A percentile compares a stretch with the other conserved stretches of the same genome.
These are phyloP conservation scores for Ypsolopha sequella DNA, from an alignment of 2,888 invertebrate species.

Conservation along the genomic window DNA sequence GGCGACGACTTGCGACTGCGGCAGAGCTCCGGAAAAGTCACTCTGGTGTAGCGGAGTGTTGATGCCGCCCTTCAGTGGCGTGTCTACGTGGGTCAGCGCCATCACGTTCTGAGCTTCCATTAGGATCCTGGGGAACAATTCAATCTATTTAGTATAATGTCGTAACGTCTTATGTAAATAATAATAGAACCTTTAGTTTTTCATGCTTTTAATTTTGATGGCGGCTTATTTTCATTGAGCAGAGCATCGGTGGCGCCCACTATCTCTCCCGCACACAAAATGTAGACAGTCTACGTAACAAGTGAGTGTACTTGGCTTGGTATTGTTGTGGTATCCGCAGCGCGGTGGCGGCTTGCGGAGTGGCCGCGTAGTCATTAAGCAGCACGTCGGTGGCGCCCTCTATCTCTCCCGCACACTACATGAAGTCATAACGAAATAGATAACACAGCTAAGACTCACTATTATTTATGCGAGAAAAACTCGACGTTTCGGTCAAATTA, in stretches of 20 bases:
- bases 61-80: constrained; percentile 94
- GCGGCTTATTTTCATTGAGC: constrained; percentile 86
- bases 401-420: constrained; percentile 84
- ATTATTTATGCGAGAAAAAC: no score
- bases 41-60: constrained; percentile 94
- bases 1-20: constrained; percentile 71
- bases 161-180: not conserved
- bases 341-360: constrained; percentile 76
- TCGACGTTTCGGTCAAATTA: no score
- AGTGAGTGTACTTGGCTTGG: constrained; percentile 74
- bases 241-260: constrained; percentile 84
- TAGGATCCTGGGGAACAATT: constrained; percentile 65
- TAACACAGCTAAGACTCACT: no score
- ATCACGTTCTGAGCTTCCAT: constrained; percentile 99
- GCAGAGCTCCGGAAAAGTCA: constrained; percentile 88
- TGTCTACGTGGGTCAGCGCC: constrained; percentile 97
- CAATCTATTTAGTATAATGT: not conserved
- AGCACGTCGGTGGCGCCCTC: constrained; percentile 84
- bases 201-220: constrained; percentile 72
- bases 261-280: constrained; percentile 84
- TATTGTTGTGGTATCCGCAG: constrained; percentile 90
- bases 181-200: no score
- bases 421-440: no score
- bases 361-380: constrained; percentile 86
- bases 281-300: constrained; percentile 19